Conservation (phyloP, 2,888 invertebrate species). For the Leptinotarsa tumamoca region DNA sequence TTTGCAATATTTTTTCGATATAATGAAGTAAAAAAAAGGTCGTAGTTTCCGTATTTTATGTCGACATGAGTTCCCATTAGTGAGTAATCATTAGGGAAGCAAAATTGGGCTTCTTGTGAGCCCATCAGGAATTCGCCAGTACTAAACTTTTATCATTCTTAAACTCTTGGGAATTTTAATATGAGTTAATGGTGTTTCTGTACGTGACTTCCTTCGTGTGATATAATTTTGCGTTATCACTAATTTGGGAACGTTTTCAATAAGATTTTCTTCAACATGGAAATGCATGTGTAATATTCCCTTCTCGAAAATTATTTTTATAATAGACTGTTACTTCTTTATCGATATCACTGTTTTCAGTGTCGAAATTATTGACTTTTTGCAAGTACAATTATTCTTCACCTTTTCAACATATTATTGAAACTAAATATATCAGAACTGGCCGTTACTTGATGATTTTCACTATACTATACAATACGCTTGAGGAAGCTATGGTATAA, state of each 20-base stretch:
- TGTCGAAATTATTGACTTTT: too few relatives aligned
- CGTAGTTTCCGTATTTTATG: background rate
- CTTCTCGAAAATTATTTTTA: too few relatives aligned
- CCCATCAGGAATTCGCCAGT: background rate
- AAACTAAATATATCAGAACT: too few relatives aligned
- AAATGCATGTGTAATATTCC: too few relatives aligned
- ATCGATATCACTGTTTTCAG: too few relatives aligned
- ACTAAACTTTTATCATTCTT: background rate
- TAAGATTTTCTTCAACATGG: too few relatives aligned
- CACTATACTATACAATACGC: too few relatives aligned
- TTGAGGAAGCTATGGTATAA: too few relatives aligned
- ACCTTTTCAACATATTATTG: too few relatives aligned
- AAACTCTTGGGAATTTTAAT: background rate
- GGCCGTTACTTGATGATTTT: too few relatives aligned
- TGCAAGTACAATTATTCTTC: too few relatives aligned
- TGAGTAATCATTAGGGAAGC: background rate
- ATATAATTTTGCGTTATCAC: background rate
- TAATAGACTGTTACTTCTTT: too few relatives aligned
- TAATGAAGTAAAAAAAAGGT: background rate
- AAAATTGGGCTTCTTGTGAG: background rate
- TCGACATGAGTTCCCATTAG: constrained; percentile 3
- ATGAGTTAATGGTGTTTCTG: background rate
- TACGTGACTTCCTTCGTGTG: background rate
- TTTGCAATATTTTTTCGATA: background rate
- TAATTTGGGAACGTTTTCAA: background rate